Evolutionary conservation across 2,797 vertebrate genomes (phyloP), one percentile per base, ranked within the genome.

Genomic region (Oreochromis grahami): DNA sequence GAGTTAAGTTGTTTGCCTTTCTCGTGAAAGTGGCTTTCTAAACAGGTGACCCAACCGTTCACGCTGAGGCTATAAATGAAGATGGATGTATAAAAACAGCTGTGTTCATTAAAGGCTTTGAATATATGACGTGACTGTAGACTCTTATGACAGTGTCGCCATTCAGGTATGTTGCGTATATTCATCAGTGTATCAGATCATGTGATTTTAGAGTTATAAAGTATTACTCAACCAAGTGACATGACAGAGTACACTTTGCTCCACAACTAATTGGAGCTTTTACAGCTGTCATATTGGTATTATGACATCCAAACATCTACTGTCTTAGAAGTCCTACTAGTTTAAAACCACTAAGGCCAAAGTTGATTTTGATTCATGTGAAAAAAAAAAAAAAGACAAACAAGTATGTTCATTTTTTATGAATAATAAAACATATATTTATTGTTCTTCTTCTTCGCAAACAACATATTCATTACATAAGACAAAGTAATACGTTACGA

Each of bases 321-420:
- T 70, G n/a, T 0, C 21, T 70, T 70, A 17, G 38, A 70, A 70
- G 0, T 45, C 21, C 38, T 45, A 2, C 24, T 70, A 43, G 21
- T 17, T 13, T 41, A 41, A 24, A 24, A 41, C 0, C 8, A 41
- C 5, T 24, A 41, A 41, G 12, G 3, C 63, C 63, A 68, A 68
- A 68, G n/a, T 65, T 21, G 63, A 41, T 68, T 68, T 24, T 41
- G 0, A 41, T 41, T 68, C 7, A 68, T 41, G 36, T 41, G 21
- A 38, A 63, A 65, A 38, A 63, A 63, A 65, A 63, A 55, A 36
- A 58, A 34, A 19, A 60, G 15, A 60, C 29, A 34, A 63, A n/a
- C 32, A 63, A 36, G 1, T 13, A 63, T 36, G 17, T 60, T 36
- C 0, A 12, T 36, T n/a, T 36, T 60, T 60, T n/a, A 36, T 63